Evolutionary conservation across 2,113 vertebrate genomes (phyloP).

Genomic region (Sturnus vulgaris): DNA sequence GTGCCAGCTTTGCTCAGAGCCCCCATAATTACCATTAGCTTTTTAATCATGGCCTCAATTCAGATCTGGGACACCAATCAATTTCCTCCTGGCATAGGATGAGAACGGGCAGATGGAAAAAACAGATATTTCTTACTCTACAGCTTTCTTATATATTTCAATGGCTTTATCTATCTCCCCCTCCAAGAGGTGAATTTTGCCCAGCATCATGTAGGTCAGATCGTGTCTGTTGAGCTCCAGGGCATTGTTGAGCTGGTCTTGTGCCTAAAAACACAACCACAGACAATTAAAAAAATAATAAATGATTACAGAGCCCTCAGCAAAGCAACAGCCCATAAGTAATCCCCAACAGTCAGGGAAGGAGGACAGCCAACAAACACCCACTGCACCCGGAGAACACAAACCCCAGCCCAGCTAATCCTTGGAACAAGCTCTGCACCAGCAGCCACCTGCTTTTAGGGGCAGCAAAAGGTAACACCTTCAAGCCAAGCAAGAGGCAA

Average conservation of each 20-base stretch:
- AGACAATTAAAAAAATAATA: background rate
- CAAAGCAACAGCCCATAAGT: background rate
- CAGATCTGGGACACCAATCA: background rate
- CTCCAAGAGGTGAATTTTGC: slow-evolving; percentile 86
- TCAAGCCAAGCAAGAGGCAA: background rate
- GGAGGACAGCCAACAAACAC: background rate
- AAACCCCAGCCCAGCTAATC: background rate
- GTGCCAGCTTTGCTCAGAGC: slow-evolving; percentile 4
- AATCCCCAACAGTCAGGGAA: background rate
- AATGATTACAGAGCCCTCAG: background rate
- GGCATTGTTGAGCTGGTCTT: slow-evolving; percentile 86
- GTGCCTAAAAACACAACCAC: slow-evolving; percentile 80
- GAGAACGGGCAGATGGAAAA: background rate
- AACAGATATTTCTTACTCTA: slow-evolving; percentile 83
- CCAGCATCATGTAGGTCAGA: slow-evolving; percentile 88
- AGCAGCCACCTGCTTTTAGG: background rate
- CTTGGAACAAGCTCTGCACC: background rate
- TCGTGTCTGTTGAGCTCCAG: slow-evolving; percentile 89
- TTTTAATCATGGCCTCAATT: background rate
- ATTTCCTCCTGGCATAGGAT: background rate
- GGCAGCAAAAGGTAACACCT: background rate
- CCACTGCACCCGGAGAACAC: background rate
- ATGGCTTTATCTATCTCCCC: slow-evolving; percentile 86
- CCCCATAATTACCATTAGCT: background rate
- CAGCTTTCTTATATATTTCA: slow-evolving; percentile 86